Evolutionary conservation across 2,888 invertebrate genomes (phyloP).

Genomic region (Lithophane semibrunnea): DNA sequence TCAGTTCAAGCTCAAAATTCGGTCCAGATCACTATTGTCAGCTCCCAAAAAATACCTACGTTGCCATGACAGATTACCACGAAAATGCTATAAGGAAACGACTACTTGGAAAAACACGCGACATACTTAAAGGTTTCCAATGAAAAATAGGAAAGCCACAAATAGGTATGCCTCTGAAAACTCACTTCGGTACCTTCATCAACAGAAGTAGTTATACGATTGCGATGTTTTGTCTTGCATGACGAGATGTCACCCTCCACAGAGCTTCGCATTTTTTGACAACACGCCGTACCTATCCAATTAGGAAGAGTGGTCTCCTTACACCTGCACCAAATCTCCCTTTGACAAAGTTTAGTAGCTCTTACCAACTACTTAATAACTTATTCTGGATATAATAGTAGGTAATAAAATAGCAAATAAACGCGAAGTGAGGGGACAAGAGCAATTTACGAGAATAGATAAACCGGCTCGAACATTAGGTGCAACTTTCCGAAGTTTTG

Average conservation of each 20-base stretch:
- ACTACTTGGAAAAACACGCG: not conserved
- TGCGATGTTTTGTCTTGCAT: not conserved
- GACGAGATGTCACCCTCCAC: slow-evolving; percentile 9
- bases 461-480: slow-evolving; percentile 49
- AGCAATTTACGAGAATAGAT: slow-evolving; percentile 59
- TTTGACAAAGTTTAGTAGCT: slow-evolving; percentile 22
- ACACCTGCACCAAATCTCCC: slow-evolving; percentile 24
- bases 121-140: too few species aligned
- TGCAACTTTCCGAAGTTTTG: slow-evolving; percentile 47
- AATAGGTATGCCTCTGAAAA: not conserved
- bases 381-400: slow-evolving; percentile 44
- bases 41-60: not conserved
- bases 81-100: not conserved
- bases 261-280: slow-evolving; percentile 45
- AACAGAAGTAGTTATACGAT: slow-evolving; percentile 17
- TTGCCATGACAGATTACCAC: not conserved
- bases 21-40: too few species aligned
- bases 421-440: slow-evolving; percentile 34
- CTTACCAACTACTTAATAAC: slow-evolving; percentile 41
- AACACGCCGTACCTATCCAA: slow-evolving; percentile 41
- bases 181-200: slow-evolving; percentile 3
- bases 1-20: not conserved
- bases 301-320: slow-evolving; percentile 48
- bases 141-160: not conserved
- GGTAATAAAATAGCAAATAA: slow-evolving; percentile 50